Evolutionary conservation across 2,113 vertebrate genomes (phyloP), one percentile per base, ranked within the genome.

Genomic region (Silurus asotus): DNA sequence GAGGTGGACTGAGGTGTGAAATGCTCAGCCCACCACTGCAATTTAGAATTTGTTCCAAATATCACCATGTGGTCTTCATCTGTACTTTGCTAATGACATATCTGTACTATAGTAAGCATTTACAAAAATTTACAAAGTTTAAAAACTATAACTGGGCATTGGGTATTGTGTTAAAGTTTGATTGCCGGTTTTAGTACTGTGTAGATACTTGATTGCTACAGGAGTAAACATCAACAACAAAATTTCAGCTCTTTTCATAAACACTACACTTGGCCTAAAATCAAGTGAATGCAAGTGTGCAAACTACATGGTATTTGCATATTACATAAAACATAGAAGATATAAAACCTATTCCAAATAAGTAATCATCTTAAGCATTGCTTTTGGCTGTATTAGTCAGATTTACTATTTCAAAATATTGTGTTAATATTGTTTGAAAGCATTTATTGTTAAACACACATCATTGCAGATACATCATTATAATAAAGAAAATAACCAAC

Each of bases 401-500:
- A 20, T 62, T 62, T 62, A 23, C n/a, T 70, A 45, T 70, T 48
- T 45, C 37, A 48, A 70, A 70, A 19, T 45, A 48, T 70, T 19
- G 37, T 45, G 14, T 45, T 48, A 45, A 69, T 45, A 45, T 2
- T 1, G 5, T 69, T 69, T 45, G 2, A 15, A 2, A 0, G 2
- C 20, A 23, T 6, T 62, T 62, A 23, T 62, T 62, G n/a, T 10
- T 45, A 7, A 19, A 70, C 37, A 19, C 69, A 70, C 14, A 70
- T 14, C 69, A 48, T 19, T 48, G 25, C 2, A 2, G 2, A 0
- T 70, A 74, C 45, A 49, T 49, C 19, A 23, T 25, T 15, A 23
- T 75, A 51, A n/a, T 51, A 84, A 87, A 6, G 3, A 87, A 79
- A 81, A 37, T 80, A 76, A 17, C 13, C 53, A 55, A 64, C 45